Conservation (phyloP, 1,140 invertebrate species). For the Uloborus diversus region DNA sequence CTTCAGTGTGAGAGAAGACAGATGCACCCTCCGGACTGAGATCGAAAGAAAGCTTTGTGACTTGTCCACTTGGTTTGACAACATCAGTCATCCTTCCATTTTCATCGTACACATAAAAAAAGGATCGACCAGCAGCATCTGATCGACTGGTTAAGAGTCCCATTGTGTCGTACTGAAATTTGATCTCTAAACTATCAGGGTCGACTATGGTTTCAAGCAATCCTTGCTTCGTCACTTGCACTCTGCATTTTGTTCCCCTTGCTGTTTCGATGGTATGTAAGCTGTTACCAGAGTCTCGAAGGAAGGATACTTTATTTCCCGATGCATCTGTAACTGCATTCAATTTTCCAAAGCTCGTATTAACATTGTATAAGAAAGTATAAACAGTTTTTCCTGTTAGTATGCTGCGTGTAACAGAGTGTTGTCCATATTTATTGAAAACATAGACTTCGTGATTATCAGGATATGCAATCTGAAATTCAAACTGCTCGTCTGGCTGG, state of each 20-base stretch:
- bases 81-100: constrained; percentile 89
- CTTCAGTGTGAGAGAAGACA: constrained; percentile 73
- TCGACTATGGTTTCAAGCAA: constrained; percentile 88
- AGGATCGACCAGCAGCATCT: constrained; percentile 88
- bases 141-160: constrained; percentile 77
- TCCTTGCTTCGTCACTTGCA: constrained; percentile 75
- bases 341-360: constrained; percentile 94
- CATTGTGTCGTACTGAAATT: constrained; percentile 91
- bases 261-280: constrained; percentile 95
- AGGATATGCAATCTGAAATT: constrained; percentile 94
- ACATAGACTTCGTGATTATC: constrained; percentile 95
- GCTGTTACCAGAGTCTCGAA: constrained; percentile 85
- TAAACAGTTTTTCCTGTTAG: constrained; percentile 91
- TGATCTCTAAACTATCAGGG: constrained; percentile 89
- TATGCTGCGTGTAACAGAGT: constrained; percentile 90
- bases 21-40: constrained; percentile 87
- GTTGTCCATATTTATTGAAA: constrained; percentile 95
- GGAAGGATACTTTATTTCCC: constrained; percentile 87
- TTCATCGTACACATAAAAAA: constrained; percentile 94
- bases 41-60: constrained; percentile 85
- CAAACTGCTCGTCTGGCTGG: constrained; percentile 76
- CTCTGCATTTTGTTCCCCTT: constrained; percentile 88
- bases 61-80: constrained; percentile 90
- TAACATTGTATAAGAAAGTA: constrained; percentile 93
- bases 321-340: constrained; percentile 90